Percentiles rank a stretch among this genome's conserved stretches.
Conservation (phyloP, 2,797 vertebrate genomes). For the Gila robusta region DNA sequence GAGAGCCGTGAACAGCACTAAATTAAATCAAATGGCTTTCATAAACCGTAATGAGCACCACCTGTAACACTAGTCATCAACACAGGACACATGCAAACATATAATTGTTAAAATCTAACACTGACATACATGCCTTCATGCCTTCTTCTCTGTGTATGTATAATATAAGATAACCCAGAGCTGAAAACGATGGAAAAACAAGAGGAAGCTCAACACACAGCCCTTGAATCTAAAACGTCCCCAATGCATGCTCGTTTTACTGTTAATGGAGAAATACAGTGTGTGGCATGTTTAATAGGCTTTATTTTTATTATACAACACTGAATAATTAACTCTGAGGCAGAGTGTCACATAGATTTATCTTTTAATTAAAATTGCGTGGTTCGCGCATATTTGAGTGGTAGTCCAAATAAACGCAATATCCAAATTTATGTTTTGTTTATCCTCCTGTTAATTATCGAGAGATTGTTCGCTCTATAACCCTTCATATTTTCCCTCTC, state of each 20-base stretch:
- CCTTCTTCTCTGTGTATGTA: no score
- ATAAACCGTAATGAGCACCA: slow-evolving; percentile 68
- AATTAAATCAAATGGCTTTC: slow-evolving; percentile 69
- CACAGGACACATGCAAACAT: slow-evolving; percentile 66
- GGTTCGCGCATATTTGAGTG: slow-evolving; percentile 99
- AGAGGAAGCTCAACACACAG: slow-evolving; percentile 54
- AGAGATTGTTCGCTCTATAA: slow-evolving; percentile 98
- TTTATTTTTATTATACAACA: slow-evolving; percentile 99
- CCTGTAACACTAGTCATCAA: slow-evolving; percentile 66
- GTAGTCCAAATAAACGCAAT: slow-evolving; percentile 99
- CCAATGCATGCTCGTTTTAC: slow-evolving; percentile 95
- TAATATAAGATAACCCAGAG: slow-evolving; percentile 5
- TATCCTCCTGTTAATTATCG: slow-evolving; percentile 99
- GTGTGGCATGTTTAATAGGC: slow-evolving; percentile 99
- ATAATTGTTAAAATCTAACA: slow-evolving; percentile 67
- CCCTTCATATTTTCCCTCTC: slow-evolving; percentile 73
- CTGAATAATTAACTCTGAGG: slow-evolving; percentile 99
- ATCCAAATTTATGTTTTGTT: slow-evolving; percentile 99
- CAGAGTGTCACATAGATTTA: slow-evolving; percentile 99
- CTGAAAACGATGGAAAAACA: slow-evolving; percentile 57
- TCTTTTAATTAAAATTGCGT: slow-evolving; percentile 99
- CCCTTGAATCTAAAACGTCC: slow-evolving; percentile 91
- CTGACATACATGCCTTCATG: slow-evolving; percentile 41
- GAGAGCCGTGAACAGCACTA: slow-evolving; percentile 61
- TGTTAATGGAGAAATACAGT: slow-evolving; percentile 99